A percentile compares a stretch with the other conserved stretches of the same genome.
Evolutionary conservation across 2,113 vertebrate genomes (phyloP).

Genomic region (Heliornis fulica): DNA sequence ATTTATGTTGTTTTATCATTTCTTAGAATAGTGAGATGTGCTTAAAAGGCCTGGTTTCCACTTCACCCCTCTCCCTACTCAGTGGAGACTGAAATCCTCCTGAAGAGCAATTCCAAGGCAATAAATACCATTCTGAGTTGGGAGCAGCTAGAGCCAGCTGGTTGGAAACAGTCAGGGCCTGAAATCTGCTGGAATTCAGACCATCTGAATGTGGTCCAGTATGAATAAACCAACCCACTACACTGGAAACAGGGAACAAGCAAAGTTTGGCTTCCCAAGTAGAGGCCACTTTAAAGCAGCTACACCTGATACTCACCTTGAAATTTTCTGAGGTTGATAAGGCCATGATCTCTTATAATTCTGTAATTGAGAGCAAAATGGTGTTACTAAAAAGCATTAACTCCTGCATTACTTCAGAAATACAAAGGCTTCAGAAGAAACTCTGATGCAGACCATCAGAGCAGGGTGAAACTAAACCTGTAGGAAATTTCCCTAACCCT

Average conservation of each 20-base stretch:
- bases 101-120: background rate
- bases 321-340: constrained; percentile 96
- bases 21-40: background rate
- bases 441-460: background rate
- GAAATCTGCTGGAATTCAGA: constrained; percentile 22
- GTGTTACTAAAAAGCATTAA: background rate
- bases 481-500: background rate
- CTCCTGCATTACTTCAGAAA: background rate
- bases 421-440: constrained; percentile 2
- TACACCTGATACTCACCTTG: constrained; percentile 86
- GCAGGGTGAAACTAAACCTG: background rate
- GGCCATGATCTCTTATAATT: constrained; percentile 95
- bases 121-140: background rate
- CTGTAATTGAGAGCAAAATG: constrained; percentile 75
- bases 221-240: background rate
- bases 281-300: background rate
- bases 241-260: background rate
- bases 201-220: background rate
- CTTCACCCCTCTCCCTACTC: background rate
- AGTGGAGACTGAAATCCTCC: background rate
- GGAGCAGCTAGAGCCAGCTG: background rate
- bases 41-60: background rate
- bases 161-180: background rate
- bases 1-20: background rate
- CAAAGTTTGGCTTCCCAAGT: background rate